Conservation (phyloP, 1,140 invertebrate genomes). For the Chymomyza costata region DNA sequence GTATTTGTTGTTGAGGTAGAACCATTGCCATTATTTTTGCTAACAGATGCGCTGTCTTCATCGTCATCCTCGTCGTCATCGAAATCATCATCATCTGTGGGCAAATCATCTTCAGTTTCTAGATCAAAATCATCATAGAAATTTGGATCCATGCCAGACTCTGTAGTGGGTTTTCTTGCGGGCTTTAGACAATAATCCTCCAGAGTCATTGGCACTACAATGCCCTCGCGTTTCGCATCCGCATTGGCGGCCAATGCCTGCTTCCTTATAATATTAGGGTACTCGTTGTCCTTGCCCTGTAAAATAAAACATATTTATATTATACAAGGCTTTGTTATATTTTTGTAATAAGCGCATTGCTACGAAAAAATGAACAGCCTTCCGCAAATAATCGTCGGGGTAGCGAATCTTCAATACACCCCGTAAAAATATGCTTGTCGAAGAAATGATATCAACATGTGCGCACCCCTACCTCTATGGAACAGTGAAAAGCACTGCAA, state of each 20-base stretch:
- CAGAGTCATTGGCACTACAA: conserved; percentile 96
- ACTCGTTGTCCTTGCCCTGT: conserved; percentile 96
- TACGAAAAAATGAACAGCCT: too few relatives aligned
- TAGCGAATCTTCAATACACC: background rate
- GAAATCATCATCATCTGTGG: conserved; percentile 86
- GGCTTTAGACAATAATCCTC: conserved; percentile 99
- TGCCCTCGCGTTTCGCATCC: conserved; percentile 97
- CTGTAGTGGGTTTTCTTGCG: conserved; percentile 85
- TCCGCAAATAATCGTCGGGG: conserved; percentile 7
- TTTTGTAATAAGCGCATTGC: too few relatives aligned
- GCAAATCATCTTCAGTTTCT: conserved; percentile 85
- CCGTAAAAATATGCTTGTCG: too few relatives aligned
- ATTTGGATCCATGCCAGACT: conserved; percentile 87
- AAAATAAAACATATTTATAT: conserved; percentile 20
- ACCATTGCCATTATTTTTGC: conserved; percentile 40
- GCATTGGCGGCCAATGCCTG: conserved; percentile 95
- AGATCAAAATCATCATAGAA: conserved; percentile 94
- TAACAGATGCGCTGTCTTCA: conserved; percentile 46
- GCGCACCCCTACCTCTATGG: too few relatives aligned
- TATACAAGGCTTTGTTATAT: background rate
- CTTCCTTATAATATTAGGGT: conserved; percentile 99
- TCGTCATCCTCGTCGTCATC: conserved; percentile 79
- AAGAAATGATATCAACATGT: too few relatives aligned
- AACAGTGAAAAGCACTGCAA: too few relatives aligned
- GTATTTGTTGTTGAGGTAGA: conserved; percentile 28